Conservation (phyloP, 2,113 vertebrate genomes). For the Percina caprodes region DNA sequence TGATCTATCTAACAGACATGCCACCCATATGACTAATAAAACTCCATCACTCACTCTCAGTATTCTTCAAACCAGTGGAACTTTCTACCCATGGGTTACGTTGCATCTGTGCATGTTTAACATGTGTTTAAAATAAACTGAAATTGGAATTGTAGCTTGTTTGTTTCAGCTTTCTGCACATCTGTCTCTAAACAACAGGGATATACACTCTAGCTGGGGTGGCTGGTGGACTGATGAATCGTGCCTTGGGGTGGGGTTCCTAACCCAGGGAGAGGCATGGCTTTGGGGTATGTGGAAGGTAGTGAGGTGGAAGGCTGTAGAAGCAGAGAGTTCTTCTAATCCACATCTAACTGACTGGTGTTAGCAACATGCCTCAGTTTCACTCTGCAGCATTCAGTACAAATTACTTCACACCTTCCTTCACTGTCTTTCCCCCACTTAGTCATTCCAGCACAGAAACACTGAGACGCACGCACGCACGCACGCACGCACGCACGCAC, state of each 20-base stretch:
- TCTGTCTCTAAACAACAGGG: constrained; percentile 29
- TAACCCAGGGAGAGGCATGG: constrained; percentile 1
- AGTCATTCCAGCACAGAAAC: constrained; percentile 24
- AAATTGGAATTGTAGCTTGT: background rate
- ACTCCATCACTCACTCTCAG: background rate
- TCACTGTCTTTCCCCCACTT: constrained; percentile 26
- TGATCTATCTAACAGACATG: background rate
- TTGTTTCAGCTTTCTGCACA: background rate
- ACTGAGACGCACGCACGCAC: background rate
- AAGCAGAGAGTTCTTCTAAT: constrained; percentile 28
- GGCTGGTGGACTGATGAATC: constrained; percentile 28
- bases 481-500: background rate
- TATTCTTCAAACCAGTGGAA: background rate
- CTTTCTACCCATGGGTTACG: background rate
- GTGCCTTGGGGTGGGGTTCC: constrained; percentile 1
- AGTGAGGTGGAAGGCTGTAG: background rate
- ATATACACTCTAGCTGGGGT: constrained; percentile 23
- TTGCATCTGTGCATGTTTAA: background rate
- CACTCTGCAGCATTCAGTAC: constrained; percentile 28
- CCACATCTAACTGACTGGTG: constrained; percentile 53
- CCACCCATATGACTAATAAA: background rate
- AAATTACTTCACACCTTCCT: constrained; percentile 53
- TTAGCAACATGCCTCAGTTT: constrained; percentile 47
- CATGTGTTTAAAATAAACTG: background rate
- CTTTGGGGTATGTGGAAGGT: constrained; percentile 3